phyloP scores from a whole-genome alignment of 2,113 vertebrate species.

The Cottus gobio region DNA sequence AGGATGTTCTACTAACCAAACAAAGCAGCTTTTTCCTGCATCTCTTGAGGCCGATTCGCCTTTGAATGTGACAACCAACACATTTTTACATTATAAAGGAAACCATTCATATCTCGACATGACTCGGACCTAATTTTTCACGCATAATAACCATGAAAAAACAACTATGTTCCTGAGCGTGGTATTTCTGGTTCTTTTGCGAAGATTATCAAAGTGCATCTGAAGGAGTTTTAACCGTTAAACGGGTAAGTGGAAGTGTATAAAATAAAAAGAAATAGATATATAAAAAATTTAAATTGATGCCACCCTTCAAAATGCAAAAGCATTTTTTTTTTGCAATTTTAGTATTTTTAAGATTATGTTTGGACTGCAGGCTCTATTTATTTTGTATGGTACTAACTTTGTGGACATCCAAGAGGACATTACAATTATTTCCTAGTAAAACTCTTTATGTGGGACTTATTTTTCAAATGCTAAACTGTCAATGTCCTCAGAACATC shows the following conservation, averaged over 20 bases:
- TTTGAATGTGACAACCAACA: slow-evolving; percentile 3
- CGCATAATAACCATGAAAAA: background rate
- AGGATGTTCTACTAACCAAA: slow-evolving; percentile 3
- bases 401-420: background rate
- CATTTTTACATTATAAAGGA: background rate
- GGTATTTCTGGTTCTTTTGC: background rate
- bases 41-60: background rate
- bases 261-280: no score
- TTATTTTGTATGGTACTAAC: background rate
- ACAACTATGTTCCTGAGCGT: background rate
- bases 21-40: background rate
- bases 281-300: background rate
- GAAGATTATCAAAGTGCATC: background rate
- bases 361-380: background rate
- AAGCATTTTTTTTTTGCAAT: background rate
- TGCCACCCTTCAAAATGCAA: background rate
- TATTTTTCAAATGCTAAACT: background rate
- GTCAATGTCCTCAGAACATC: background rate
- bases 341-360: background rate
- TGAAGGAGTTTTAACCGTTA: background rate
- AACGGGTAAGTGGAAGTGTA: background rate
- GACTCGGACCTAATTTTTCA: background rate
- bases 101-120: background rate
- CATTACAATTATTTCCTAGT: background rate
- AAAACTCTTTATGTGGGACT: background rate